Base-by-base conservation (phyloP, 2,888 invertebrate genomes). In the Mesopsocus fuscifrons region DNA sequence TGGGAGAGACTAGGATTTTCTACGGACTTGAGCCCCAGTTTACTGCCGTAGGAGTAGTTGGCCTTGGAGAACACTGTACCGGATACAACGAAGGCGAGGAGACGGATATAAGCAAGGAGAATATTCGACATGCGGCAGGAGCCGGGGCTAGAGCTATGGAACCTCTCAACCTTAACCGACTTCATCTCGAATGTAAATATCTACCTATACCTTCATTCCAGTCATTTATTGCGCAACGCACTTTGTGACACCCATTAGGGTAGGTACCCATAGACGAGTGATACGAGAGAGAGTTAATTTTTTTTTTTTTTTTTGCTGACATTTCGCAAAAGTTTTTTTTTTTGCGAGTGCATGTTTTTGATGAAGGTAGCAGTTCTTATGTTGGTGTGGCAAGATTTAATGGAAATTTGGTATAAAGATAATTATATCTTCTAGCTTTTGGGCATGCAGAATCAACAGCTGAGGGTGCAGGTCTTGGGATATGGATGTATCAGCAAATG, bases 381-480 rank as follows among this genome's bases (percentile, higher is more conserved):
- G n/a, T n/a, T n/a, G n/a, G n/a, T n/a, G n/a, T n/a, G n/a, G n/a
- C n/a, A n/a, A n/a, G n/a, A n/a, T n/a, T n/a, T n/a, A n/a, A n/a
- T n/a, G n/a, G n/a, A n/a, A n/a, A n/a, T n/a, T n/a, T n/a, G n/a
- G n/a, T n/a, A n/a, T n/a, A n/a, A n/a, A n/a, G n/a, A n/a, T n/a
- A n/a, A n/a, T n/a, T n/a, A n/a, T n/a, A n/a, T n/a, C n/a, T n/a
- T n/a, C n/a, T n/a, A 38, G 21, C 18, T 16, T 80, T 83, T 54
- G 80, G 77, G 6, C 70, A 76, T 54, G 74, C 82, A 0, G 78
- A 80, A 57, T 80, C 81, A 2, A 73, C 83, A 2, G 83, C 83
- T 1, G 85, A 85, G 59, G 85, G 83, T 2, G 73, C 78, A 1
- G 63, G 66, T 2, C 63, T 87, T 15, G 72, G 72, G 1, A 60